Base-by-base conservation (phyloP, 2,113 vertebrate species). In the Dolichallabes microphthalmus region DNA sequence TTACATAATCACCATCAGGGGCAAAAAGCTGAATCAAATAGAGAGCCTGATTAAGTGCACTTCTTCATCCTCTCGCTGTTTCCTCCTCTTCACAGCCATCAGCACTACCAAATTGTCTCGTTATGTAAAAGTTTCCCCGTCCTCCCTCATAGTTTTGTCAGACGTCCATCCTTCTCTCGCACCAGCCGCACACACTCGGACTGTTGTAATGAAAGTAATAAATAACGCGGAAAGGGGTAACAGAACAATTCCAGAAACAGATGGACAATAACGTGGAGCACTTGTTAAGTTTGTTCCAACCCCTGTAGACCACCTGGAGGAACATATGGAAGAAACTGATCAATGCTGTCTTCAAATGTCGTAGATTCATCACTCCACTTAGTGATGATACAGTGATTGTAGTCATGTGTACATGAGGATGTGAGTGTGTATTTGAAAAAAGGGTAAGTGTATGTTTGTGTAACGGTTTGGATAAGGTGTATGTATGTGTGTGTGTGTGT, bases 281-380 rank as follows among this genome's bases (percentile, higher is more conserved):
- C 76, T 86, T 75, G 84, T 83, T 80, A 88, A 90, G 88, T 92
- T 87, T 78, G 57, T 87, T 87, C 87, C 79, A 88, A 52, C 71
- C 86, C 88, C 84, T 82, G 64, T 86, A 85, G 75, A 80, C 78
- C 71, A 78, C 64, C 81, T 86, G 68, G 78, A 82, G 68, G 83
- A 90, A 87, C 89, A 89, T 88, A 60, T 77, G 88, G 90, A 90
- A 88, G 53, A 20, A 14, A 80, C 84, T 84, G 92, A 92, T 94
- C 92, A 87, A 94, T 92, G 88, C 89, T 87, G 87, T 80, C 89
- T 86, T 88, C 85, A 92, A 93, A 92, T 94, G 92, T 91, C 89
- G 90, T 90, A 93, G 86, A 91, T 93, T 93, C 91, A 92, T 94
- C 92, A 88, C 85, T 78, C 88, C 89, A 91, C 90, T 94, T 94